Conservation (phyloP, 2,797 vertebrate genomes). For the Cossypha polioptera region DNA sequence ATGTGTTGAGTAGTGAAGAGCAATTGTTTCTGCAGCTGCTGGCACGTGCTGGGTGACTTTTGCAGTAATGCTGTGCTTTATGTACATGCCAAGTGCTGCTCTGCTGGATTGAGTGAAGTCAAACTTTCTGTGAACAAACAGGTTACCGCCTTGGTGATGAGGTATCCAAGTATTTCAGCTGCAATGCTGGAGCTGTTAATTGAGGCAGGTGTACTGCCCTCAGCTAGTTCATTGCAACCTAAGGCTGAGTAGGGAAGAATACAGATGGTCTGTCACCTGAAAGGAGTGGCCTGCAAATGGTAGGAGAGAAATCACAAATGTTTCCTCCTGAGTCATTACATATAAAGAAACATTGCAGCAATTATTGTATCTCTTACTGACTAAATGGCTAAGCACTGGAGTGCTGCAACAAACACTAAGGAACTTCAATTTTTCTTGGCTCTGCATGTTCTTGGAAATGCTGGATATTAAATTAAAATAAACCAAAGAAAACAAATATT, state of each 20-base stretch:
- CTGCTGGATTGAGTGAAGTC: neutral
- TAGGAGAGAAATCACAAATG: neutral
- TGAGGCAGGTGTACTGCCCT: neutral
- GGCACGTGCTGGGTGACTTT: neutral
- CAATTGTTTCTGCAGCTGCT: neutral
- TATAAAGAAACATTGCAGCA: neutral
- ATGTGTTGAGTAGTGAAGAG: neutral
- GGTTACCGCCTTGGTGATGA: neutral
- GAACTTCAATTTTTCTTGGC: neutral
- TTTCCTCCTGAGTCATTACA: neutral
- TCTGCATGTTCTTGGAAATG: conserved; percentile 13
- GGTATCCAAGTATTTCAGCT: neutral
- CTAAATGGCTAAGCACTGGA: neutral
- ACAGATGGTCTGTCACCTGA: neutral
- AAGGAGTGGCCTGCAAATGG: neutral
- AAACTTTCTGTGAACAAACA: neutral
- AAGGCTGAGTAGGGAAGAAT: neutral
- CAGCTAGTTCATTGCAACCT: neutral
- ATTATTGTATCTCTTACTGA: neutral
- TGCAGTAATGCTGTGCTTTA: neutral
- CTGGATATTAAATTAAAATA: neutral
- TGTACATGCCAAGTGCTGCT: neutral
- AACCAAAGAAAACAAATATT: conserved; percentile 2
- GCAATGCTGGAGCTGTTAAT: neutral
- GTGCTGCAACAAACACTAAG: neutral